Base-by-base conservation (phyloP, 2,113 vertebrate species). In the Pycnonotus jocosus region DNA sequence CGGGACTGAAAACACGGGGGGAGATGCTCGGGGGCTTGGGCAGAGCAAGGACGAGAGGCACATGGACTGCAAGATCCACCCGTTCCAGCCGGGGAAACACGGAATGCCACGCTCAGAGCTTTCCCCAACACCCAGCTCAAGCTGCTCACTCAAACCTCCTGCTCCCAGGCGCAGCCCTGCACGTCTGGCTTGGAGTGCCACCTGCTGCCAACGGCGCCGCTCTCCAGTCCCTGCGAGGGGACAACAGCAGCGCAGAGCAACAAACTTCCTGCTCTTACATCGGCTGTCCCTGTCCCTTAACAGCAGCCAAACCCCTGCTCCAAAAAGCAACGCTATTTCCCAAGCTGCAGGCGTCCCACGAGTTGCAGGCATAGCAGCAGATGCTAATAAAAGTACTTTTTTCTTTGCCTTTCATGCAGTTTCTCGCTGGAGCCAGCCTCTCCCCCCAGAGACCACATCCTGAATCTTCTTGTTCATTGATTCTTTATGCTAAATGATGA, bases 151-250 rank as follows among this genome's bases (percentile, higher is more conserved):
- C 81, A 33, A 51, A 60, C 13, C 87, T 83, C 27, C 56, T 31
- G 73, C 57, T 91, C 37, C 64, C 38, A 28, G 45, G 42, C 73
- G 0, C 88, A 81, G 76, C 82, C 22, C 74, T 15, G 83, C 93
- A 94, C 4, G 7, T 91, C 85, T 94, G 73, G 94, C 93, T 93
- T 91, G 97, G 95, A 98, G 97, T 87, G 92, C 97, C 97, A 97
- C 95, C 97, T 97, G 92, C 95, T 7, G 95, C 91, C 90, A 86
- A 53, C 78, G 23, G 84, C 40, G 74, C 84, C 1, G 69, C 48
- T 73, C 89, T 66, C 77, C 94, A 91, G 40, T 27, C 78, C 4
- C 92, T 50, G 85, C 27, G 70, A 86, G 54, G 90, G 90, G 92
- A 90, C 90, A 61, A 56, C 57, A 54, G 82, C 86, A 69, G 65